Percentiles rank a stretch among this genome's conserved stretches.
phyloP scores from a whole-genome alignment of 2,797 vertebrate genomes.

The Cyprinella venusta region DNA sequence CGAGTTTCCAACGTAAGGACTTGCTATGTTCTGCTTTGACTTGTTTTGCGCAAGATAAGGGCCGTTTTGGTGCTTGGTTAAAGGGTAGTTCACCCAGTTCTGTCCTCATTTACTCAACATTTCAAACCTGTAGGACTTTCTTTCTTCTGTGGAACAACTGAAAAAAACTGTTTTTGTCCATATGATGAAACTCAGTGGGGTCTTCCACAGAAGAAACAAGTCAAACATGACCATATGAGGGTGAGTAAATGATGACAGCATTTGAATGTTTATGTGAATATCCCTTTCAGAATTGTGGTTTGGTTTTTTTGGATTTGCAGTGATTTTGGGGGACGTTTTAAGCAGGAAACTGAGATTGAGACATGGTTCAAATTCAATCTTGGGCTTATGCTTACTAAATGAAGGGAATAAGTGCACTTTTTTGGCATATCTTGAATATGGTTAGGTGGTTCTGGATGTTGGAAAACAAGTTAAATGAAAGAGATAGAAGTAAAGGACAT shows the following conservation, averaged over 20 bases:
- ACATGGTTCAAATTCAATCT: not conserved
- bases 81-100: slow-evolving; percentile 13
- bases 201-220: slow-evolving; percentile 3
- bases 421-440: not conserved
- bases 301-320: not conserved
- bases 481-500: not conserved
- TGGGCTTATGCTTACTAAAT: not conserved
- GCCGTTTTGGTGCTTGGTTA: not conserved
- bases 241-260: not conserved
- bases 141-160: not conserved
- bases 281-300: not conserved
- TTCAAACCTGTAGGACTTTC: not conserved
- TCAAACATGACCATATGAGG: not conserved
- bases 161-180: not conserved
- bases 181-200: not conserved
- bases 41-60: not conserved
- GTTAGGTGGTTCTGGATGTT: not conserved
- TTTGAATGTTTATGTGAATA: not conserved
- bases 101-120: slow-evolving; percentile 10
- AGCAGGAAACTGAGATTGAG: no score
- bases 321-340: not conserved
- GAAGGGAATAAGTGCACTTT: not conserved
- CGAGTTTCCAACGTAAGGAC: slow-evolving; percentile 78
- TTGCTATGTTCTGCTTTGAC: slow-evolving; percentile 16
- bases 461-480: not conserved